These are phyloP conservation scores for Siniperca knerii DNA, from an alignment of 2,113 vertebrate genomes.

Conservation along the genomic window DNA sequence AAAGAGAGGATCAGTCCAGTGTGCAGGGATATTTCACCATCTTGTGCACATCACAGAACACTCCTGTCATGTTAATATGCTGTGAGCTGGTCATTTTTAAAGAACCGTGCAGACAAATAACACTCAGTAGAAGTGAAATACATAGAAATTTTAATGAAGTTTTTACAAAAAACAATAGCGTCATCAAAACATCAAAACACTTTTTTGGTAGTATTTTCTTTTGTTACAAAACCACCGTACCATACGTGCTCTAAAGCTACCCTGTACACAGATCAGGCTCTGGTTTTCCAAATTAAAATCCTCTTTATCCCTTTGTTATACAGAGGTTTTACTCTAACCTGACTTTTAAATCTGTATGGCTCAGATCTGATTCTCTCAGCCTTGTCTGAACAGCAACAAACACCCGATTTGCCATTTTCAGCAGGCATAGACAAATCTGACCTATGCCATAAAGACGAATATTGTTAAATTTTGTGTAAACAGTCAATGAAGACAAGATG, in stretches of 20 bases:
- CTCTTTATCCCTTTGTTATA: constrained; percentile 8
- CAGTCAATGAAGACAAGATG: constrained; percentile 30
- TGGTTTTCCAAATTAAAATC: constrained; percentile 45
- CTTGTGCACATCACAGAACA: not conserved
- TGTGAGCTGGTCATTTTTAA: not conserved
- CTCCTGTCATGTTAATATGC: not conserved
- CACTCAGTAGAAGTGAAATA: constrained; percentile 83
- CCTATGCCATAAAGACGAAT: not conserved
- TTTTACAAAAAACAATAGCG: constrained; percentile 91
- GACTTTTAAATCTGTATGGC: not conserved
- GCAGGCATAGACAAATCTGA: constrained; percentile 10
- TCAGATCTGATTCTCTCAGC: constrained; percentile 5
- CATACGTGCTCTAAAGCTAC: constrained; percentile 77
- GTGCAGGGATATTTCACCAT: not conserved
- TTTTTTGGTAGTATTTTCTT: constrained; percentile 86
- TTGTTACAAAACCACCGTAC: constrained; percentile 91
- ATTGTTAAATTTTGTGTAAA: constrained; percentile 10
- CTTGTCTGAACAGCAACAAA: not conserved
- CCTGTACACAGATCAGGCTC: constrained; percentile 79
- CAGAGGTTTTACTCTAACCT: not conserved
- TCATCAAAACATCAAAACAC: constrained; percentile 93
- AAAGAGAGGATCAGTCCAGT: not conserved
- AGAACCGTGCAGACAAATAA: not conserved
- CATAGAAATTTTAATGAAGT: constrained; percentile 97
- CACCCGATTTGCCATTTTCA: not conserved